phyloP scores from a whole-genome alignment of 2,888 invertebrate genomes.

The Meghimatium bilineatum region DNA sequence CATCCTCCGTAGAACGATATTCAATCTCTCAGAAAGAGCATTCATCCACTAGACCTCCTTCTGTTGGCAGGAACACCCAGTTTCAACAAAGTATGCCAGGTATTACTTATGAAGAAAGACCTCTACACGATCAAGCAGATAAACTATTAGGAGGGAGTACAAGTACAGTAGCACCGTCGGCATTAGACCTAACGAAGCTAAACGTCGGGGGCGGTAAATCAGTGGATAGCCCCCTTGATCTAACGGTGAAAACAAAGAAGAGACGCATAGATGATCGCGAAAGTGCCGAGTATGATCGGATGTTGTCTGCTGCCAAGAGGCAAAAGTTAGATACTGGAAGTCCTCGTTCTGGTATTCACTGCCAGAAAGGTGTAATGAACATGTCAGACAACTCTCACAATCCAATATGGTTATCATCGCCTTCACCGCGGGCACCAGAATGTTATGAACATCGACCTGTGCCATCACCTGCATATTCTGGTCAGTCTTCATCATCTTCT shows the following conservation, averaged over 20 bases:
- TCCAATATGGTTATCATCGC: conserved; percentile 44
- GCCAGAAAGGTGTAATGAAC: conserved; percentile 3
- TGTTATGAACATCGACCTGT: conserved; percentile 28
- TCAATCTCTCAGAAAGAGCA: conserved; percentile 11
- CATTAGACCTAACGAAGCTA: conserved; percentile 49
- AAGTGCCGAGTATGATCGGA: conserved; percentile 34
- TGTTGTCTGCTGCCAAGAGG: conserved; percentile 37
- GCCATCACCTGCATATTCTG: conserved; percentile 29
- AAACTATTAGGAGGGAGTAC: neutral
- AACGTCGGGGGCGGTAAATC: conserved; percentile 12
- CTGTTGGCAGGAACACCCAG: conserved; percentile 18
- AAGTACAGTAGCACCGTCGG: conserved; percentile 18
- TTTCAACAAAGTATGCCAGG: neutral
- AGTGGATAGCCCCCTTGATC: conserved; percentile 49
- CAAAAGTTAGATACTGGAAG: conserved; percentile 32
- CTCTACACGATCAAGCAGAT: neutral
- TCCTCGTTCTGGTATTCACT: neutral
- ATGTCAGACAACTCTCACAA: conserved; percentile 17
- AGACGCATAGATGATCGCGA: conserved; percentile 28
- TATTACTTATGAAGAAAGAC: neutral
- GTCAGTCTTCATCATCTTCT: conserved; percentile 19
- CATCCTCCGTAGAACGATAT: conserved; percentile 14
- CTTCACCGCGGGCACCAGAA: conserved; percentile 34
- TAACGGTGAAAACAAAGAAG: conserved; percentile 50
- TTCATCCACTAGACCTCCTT: conserved; percentile 11